These are phyloP conservation scores for Hyperopisus bebe DNA, from an alignment of 2,113 vertebrate species.

Conservation along the genomic window DNA sequence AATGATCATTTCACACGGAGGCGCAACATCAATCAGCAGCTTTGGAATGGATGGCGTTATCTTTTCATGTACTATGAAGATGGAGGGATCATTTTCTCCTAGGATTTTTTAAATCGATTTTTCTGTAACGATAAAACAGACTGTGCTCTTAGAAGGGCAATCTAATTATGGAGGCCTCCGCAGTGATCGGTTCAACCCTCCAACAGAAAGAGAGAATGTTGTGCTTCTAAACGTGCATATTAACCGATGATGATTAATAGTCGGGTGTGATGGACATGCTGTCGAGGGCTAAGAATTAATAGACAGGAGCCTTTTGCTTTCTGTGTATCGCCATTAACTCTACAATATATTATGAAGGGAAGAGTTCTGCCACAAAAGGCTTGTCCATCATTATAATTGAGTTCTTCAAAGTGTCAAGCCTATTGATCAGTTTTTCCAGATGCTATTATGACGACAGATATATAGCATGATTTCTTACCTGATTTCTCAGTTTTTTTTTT, in stretches of 20 bases:
- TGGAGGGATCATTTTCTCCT: background rate
- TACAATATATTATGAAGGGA: background rate
- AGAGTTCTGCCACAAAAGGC: background rate
- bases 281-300: background rate
- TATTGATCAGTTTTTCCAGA: background rate
- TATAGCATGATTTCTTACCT: background rate
- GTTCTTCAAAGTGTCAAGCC: background rate
- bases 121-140: background rate
- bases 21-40: background rate
- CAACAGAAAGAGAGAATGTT: background rate
- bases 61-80: background rate
- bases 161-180: background rate
- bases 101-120: background rate
- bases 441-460: background rate
- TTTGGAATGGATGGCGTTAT: background rate
- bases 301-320: background rate
- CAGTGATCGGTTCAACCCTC: background rate
- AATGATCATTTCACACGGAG: background rate
- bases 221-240: background rate
- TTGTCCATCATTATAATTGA: background rate
- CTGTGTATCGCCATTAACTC: background rate
- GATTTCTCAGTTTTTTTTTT: background rate
- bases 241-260: background rate
- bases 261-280: background rate
- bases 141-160: background rate